Evolutionary conservation across 2,113 vertebrate species (phyloP), one percentile per base, ranked within the genome.

Genomic region (Rhea americana): DNA sequence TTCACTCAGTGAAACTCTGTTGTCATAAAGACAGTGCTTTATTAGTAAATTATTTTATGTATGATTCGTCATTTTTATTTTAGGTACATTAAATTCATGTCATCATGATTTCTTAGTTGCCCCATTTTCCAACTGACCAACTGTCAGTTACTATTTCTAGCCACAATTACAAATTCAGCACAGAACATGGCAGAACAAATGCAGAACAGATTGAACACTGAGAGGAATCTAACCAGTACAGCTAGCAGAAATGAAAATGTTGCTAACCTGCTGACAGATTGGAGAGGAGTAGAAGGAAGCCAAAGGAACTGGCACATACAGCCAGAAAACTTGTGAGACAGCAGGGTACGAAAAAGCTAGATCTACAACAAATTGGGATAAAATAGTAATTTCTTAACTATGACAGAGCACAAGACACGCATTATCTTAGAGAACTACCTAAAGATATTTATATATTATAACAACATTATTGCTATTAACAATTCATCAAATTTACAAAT

Each of bases 141-240:
- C 85, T 93, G 93, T 67, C 68, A 53, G 67, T 28, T 93, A 74
- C 91, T 92, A 87, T 92, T 94, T 87, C 59, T 63, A 90, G 94
- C 58, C 37, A 63, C 6, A 9, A 72, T 78, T 51, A 71, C 59
- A 83, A 89, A 87, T 47, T 53, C 79, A 91, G 67, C 68, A 56
- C 72, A 76, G 82, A 83, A 61, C 0, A 0, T 61, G 72, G 76
- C 82, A 71, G 63, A 92, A 70, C 14, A 72, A 93, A 61, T 74
- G 65, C 79, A 77, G 87, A 90, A 53, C 95, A 96, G 93, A 91
- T 90, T 95, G 93, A 92, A 24, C 93, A 77, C 93, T 48, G 70
- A 87, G 72, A 93, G 95, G 90, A 82, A 86, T 22, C 82, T 91
- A 76, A 91, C 55, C 5, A 7, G 24, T 56, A 55, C 70, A 94